These are phyloP conservation scores for Budorcas taxicolor DNA, from an alignment of 2,113 vertebrate species.

Conservation along the genomic window DNA sequence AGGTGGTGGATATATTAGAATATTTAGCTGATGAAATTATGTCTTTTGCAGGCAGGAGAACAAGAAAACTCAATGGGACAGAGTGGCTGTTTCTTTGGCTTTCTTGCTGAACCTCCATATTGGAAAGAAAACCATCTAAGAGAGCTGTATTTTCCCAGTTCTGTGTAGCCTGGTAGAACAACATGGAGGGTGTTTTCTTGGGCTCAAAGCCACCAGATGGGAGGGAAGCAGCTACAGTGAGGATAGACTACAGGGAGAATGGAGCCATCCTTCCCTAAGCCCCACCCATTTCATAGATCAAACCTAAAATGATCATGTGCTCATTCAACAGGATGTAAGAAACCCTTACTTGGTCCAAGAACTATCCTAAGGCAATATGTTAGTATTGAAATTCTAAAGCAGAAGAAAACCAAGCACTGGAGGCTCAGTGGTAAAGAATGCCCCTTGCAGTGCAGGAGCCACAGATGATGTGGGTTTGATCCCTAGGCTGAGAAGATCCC, in stretches of 20 bases:
- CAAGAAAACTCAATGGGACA: not conserved
- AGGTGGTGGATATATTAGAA: not conserved
- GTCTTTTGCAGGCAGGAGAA: not conserved
- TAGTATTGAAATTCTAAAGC: not conserved
- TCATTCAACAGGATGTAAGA: not conserved
- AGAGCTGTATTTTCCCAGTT: not conserved
- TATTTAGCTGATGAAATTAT: slow-evolving; percentile 23
- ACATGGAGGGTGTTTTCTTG: not conserved
- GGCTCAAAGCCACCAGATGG: not conserved
- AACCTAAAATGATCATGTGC: not conserved
- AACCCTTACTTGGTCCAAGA: not conserved
- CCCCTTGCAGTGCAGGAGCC: not conserved
- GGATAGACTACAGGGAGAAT: not conserved
- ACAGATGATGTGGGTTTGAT: not conserved
- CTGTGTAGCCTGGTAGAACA: not conserved
- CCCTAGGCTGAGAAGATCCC: not conserved
- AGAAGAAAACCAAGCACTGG: not conserved
- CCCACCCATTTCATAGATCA: not conserved
- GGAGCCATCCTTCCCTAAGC: not conserved
- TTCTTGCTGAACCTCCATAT: not conserved
- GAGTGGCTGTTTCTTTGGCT: not conserved
- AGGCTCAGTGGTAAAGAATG: not conserved
- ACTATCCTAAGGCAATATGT: not conserved
- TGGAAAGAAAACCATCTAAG: not conserved
- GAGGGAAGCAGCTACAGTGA: not conserved